Evolutionary conservation across 2,888 invertebrate species (phyloP), one percentile per base, ranked within the genome.

Genomic region (Eudemis profundana): DNA sequence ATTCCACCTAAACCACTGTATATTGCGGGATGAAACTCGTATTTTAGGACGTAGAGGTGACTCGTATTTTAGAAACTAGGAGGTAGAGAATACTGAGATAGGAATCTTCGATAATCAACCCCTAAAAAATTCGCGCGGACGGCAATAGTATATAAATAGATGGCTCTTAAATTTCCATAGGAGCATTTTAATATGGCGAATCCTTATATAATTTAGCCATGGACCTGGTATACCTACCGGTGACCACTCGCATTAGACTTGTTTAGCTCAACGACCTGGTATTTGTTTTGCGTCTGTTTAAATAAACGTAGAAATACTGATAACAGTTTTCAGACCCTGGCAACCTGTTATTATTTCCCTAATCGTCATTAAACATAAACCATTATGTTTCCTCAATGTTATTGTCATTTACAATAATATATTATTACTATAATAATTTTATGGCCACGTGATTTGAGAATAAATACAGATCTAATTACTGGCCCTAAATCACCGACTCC

Each of bases 381-480:
- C 17, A 15, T 10, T 15, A 29, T 8, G 14, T 49, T 63, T 63
- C 56, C 56, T 56, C 14, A 29, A 56, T 14, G 47, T 12, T 17
- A 27, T 17, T 49, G 54, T 8, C 21, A n/a, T 17, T 53, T 33
- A 46, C 29, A 44, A 46, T 36, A 27, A 56, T 29, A 56, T 23
- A 10, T 15, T 17, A 62, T 33, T 44, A 27, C 33, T 47, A 33
- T 33, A 57, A 44, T 57, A 50, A 57, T 64, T 19, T 29, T 33
- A 40, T 44, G 23, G 21, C 15, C 8, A 8, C 54, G 49, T 15
- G 29, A 15, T 36, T 44, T 29, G 17, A 3, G 27, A 60, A 53
- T 54, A 53, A 50, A 53, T 65, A 17, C 36, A n/a, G 19, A 40
- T 60, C 53, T 51, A 47, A 59, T 60, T 51, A 65, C 42, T 38